Conservation (phyloP, 2,113 vertebrate species). For the Sander lucioperca region DNA sequence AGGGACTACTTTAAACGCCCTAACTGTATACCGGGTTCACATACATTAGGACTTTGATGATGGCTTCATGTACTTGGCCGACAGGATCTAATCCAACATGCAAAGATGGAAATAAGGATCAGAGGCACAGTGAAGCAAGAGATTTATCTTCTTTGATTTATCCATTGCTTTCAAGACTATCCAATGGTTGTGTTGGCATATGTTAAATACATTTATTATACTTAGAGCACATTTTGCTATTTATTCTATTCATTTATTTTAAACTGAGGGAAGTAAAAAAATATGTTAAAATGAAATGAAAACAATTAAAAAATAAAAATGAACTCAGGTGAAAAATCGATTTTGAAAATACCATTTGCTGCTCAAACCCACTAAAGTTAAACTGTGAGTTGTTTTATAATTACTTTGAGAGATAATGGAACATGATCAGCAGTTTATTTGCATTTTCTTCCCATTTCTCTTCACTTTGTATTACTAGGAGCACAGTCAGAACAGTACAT, state of each 20-base stretch:
- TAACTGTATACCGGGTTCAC: neutral
- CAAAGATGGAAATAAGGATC: constrained; percentile 28
- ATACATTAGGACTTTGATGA: constrained; percentile 26
- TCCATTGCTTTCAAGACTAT: neutral
- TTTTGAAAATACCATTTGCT: neutral
- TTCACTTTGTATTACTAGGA: neutral
- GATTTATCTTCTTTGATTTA: constrained; percentile 36
- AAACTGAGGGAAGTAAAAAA: neutral
- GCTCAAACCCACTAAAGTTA: neutral
- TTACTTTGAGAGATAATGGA: neutral
- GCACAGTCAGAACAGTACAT: neutral
- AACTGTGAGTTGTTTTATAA: neutral
- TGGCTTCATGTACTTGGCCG: neutral
- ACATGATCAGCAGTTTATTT: constrained; percentile 10
- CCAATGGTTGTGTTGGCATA: constrained; percentile 16
- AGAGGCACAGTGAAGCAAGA: neutral
- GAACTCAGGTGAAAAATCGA: neutral
- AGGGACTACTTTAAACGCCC: constrained; percentile 7
- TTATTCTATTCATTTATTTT: neutral
- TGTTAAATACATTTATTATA: neutral
- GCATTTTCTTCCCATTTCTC: neutral
- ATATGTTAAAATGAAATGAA: neutral
- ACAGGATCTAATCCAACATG: constrained; percentile 15
- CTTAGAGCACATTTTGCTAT: neutral
- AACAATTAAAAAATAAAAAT: neutral